These are phyloP conservation scores for Corynorhinus townsendii DNA, from an alignment of 2,113 vertebrate species.

Conservation along the genomic window DNA sequence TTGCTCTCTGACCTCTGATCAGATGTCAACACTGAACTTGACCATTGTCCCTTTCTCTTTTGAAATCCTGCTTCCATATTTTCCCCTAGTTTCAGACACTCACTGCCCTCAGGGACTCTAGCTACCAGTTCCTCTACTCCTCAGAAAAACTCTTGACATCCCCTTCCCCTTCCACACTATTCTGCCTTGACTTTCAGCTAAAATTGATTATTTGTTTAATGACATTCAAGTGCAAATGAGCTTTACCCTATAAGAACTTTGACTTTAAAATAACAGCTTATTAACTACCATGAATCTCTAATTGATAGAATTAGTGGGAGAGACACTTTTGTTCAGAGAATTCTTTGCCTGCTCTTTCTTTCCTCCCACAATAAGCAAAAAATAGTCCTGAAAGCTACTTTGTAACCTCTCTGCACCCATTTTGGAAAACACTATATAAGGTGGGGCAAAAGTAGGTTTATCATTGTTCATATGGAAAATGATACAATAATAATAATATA, in stretches of 20 bases:
- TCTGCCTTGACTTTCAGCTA: slow-evolving; percentile 2
- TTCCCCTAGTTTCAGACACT: not conserved
- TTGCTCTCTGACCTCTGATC: not conserved
- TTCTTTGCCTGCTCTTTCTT: slow-evolving; percentile 52
- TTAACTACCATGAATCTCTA: slow-evolving; percentile 45
- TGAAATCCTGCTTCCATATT: not conserved
- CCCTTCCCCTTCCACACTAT: not conserved
- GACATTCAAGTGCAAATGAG: not conserved
- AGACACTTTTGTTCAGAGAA: slow-evolving; percentile 51
- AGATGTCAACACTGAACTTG: not conserved
- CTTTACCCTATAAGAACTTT: slow-evolving; percentile 29
- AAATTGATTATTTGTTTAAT: slow-evolving; percentile 52
- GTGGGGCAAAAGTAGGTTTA: not conserved
- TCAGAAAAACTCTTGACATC: not conserved
- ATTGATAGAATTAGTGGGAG: slow-evolving; percentile 53
- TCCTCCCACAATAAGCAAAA: slow-evolving; percentile 51
- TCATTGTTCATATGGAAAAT: not conserved
- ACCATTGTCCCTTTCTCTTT: not conserved
- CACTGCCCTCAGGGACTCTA: not conserved
- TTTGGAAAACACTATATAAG: not conserved
- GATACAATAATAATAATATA: not conserved
- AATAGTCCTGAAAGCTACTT: slow-evolving; percentile 35
- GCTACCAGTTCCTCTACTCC: not conserved
- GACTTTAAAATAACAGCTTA: slow-evolving; percentile 48
- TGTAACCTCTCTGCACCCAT: slow-evolving; percentile 21